Conservation (phyloP, 2,797 vertebrate genomes). For the Sebastes diploproa region DNA sequence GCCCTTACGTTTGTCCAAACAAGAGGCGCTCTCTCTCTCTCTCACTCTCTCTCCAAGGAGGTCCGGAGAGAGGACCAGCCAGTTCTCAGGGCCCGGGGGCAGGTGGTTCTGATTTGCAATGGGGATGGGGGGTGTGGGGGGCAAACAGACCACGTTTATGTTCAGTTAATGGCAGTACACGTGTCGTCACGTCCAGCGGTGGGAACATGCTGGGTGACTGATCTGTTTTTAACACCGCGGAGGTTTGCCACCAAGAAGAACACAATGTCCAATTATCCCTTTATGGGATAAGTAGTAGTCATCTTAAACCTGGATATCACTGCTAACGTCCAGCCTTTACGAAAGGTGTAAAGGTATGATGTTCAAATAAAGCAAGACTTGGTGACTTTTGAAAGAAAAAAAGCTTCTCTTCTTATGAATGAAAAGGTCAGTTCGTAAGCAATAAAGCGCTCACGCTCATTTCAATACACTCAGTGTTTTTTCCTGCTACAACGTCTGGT, state of each 20-base stretch:
- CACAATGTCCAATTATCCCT: constrained; percentile 53
- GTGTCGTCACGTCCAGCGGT: constrained; percentile 72
- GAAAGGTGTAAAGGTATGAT: background rate
- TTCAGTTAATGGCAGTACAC: constrained; percentile 77
- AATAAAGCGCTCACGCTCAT: background rate
- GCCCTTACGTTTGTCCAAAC: constrained; percentile 73
- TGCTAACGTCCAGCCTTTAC: background rate
- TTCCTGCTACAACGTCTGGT: background rate
- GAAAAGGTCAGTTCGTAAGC: background rate
- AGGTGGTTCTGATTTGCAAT: constrained; percentile 80
- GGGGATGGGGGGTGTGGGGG: background rate
- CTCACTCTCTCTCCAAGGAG: constrained; percentile 60
- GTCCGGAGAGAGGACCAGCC: constrained; percentile 56
- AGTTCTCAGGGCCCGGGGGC: constrained; percentile 68
- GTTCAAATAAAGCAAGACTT: background rate
- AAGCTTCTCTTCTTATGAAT: background rate
- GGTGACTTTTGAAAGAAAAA: background rate
- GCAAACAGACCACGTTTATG: constrained; percentile 69
- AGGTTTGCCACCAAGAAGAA: constrained; percentile 57
- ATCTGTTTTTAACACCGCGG: constrained; percentile 70
- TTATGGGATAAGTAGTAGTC: constrained; percentile 3
- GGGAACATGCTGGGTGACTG: constrained; percentile 76
- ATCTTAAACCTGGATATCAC: constrained; percentile 14
- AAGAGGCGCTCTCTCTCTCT: constrained; percentile 55
- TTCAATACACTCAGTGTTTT: background rate